A percentile compares a stretch with the other conserved stretches of the same genome.
Conservation (phyloP, 2,888 invertebrate species). For the Heliconius erato region DNA sequence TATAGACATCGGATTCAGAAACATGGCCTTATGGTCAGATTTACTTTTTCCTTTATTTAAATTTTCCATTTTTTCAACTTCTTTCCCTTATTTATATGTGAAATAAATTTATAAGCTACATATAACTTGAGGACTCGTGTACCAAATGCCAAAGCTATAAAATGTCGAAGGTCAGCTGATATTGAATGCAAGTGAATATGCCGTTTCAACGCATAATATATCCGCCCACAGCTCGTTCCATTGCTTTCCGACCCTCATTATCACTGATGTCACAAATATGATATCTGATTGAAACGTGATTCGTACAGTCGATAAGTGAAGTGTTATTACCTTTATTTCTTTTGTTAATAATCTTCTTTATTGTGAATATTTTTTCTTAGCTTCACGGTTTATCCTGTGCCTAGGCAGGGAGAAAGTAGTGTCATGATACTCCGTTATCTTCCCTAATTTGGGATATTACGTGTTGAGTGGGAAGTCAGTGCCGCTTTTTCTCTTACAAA, state of each 20-base stretch:
- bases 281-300: conserved; percentile 28
- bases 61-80: no score
- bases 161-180: conserved; percentile 8
- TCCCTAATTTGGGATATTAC: not conserved
- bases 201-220: conserved; percentile 23
- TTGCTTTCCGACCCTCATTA: conserved; percentile 21
- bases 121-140: not conserved
- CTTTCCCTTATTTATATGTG: no score
- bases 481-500: no score
- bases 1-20: no score
- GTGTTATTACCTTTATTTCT: not conserved
- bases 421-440: not conserved
- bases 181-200: conserved; percentile 9
- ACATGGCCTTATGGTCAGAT: no score
- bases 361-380: not conserved
- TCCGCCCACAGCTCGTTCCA: conserved; percentile 29
- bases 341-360: not conserved
- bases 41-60: no score
- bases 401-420: not conserved
- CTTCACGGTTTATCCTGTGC: not conserved
- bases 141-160: conserved; percentile 6
- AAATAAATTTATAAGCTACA: not conserved
- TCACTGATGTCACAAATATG: conserved; percentile 32
- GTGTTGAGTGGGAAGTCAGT: no score
- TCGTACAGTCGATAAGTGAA: conserved; percentile 11